Conservation (phyloP, 2,113 vertebrate genomes). For the Lethenteron camtschaticum region DNA sequence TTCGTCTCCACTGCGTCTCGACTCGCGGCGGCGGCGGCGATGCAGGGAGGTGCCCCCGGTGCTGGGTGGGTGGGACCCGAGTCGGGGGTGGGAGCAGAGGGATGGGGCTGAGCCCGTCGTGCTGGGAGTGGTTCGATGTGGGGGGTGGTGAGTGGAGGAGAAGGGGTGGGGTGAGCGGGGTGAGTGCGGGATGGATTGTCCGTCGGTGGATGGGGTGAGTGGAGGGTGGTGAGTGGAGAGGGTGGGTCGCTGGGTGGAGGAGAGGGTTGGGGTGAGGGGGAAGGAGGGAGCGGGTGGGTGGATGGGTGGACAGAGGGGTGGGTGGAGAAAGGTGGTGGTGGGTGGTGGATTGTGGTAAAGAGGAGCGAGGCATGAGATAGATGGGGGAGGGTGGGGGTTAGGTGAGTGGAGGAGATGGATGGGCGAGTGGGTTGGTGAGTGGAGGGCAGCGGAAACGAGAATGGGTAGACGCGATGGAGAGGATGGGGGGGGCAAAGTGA, state of each 20-base stretch:
- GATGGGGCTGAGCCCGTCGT: too few species aligned
- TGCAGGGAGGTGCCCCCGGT: too few species aligned
- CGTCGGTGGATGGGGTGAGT: too few species aligned
- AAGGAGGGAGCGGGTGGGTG: not conserved
- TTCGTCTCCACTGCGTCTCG: too few species aligned
- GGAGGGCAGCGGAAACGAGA: not conserved
- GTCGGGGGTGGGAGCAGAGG: too few species aligned
- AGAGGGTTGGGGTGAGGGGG: not conserved
- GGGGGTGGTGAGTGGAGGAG: too few species aligned
- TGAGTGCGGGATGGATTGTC: too few species aligned
- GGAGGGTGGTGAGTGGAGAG: too few species aligned
- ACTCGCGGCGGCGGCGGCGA: too few species aligned
- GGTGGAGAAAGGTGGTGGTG: not conserved
- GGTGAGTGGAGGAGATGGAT: not conserved
- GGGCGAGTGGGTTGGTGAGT: not conserved
- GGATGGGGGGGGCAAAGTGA: not conserved
- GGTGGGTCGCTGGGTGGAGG: not conserved
- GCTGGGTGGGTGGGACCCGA: too few species aligned
- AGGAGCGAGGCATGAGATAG: not conserved
- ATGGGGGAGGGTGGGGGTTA: not conserved
- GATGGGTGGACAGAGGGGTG: not conserved
- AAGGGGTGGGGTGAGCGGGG: too few species aligned
- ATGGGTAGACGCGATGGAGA: not conserved
- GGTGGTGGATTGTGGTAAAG: not conserved
- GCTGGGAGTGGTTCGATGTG: too few species aligned